A percentile compares a stretch with the other conserved stretches of the same genome.
phyloP scores from a whole-genome alignment of 1,140 invertebrate species.

The Cydia strobilella region DNA sequence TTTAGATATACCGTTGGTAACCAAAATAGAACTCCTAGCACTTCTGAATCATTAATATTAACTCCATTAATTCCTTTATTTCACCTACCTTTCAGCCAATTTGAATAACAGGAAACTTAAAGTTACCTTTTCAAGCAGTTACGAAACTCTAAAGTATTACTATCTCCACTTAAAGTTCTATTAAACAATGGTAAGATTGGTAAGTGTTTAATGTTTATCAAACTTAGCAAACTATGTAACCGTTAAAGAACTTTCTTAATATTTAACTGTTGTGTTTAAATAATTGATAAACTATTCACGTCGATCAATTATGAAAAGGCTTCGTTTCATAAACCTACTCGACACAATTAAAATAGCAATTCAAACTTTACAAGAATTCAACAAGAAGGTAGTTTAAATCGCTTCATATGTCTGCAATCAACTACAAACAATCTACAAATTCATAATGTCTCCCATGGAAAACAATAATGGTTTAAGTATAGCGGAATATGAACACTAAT shows the following conservation, averaged over 20 bases:
- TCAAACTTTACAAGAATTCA: too few relatives aligned
- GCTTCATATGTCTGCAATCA: too few relatives aligned
- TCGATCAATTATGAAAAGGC: not conserved
- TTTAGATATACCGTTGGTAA: not conserved
- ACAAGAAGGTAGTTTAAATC: too few relatives aligned
- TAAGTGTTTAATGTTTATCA: slow-evolving; percentile 1
- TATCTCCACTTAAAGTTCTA: slow-evolving; percentile 24
- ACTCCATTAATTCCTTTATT: not conserved
- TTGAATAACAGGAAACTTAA: slow-evolving; percentile 20
- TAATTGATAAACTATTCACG: not conserved
- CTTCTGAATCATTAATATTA: not conserved
- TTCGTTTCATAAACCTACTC: not conserved
- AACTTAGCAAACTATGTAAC: not conserved
- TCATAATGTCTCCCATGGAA: too few relatives aligned
- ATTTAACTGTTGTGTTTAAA: not conserved
- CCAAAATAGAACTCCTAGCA: not conserved
- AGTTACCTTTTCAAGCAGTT: not conserved
- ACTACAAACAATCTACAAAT: too few relatives aligned
- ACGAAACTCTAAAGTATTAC: not conserved
- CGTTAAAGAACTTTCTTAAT: not conserved
- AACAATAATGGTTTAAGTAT: not conserved
- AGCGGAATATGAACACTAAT: not conserved
- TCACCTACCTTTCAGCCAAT: not conserved
- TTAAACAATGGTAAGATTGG: slow-evolving; percentile 16
- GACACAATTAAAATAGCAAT: too few relatives aligned